phyloP scores from a whole-genome alignment of 1,140 invertebrate species.

The Saccostrea echinata region DNA sequence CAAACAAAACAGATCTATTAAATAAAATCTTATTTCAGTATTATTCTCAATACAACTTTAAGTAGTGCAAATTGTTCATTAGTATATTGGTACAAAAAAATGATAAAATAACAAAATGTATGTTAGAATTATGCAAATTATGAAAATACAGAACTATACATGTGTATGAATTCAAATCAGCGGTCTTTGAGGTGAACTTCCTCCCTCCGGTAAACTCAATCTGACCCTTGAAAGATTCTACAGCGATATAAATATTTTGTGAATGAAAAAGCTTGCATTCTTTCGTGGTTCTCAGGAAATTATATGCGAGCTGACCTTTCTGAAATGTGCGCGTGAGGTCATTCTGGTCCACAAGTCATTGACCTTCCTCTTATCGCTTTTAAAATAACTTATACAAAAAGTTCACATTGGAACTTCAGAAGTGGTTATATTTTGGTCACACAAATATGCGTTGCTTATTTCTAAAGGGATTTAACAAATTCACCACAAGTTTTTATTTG shows the following conservation, averaged over 20 bases:
- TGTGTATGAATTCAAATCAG: neutral
- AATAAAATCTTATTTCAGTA: no score
- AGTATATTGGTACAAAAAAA: no score
- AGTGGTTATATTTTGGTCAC: slow-evolving; percentile 11
- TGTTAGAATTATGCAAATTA: neutral
- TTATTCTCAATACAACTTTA: no score
- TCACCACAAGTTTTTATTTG: neutral
- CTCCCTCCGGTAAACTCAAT: neutral
- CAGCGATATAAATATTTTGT: slow-evolving; percentile 32
- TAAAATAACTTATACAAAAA: neutral
- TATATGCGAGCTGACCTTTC: slow-evolving; percentile 14
- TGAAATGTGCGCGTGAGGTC: slow-evolving; percentile 25
- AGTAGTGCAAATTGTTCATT: no score
- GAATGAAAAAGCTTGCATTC: slow-evolving; percentile 33
- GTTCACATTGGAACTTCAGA: neutral
- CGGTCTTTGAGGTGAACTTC: neutral
- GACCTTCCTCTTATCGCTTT: neutral
- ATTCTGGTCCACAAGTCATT: slow-evolving; percentile 10
- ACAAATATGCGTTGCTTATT: neutral
- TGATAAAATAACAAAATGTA: neutral
- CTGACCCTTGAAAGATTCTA: slow-evolving; percentile 12
- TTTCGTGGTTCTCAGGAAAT: slow-evolving; percentile 18
- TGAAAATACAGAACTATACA: neutral
- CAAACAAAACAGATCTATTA: no score
- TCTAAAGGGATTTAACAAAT: neutral